Percentiles rank a stretch among this genome's conserved stretches.
These are phyloP conservation scores for Epistrophella euchroma DNA, from an alignment of 2,888 invertebrate genomes.

Conservation along the genomic window DNA sequence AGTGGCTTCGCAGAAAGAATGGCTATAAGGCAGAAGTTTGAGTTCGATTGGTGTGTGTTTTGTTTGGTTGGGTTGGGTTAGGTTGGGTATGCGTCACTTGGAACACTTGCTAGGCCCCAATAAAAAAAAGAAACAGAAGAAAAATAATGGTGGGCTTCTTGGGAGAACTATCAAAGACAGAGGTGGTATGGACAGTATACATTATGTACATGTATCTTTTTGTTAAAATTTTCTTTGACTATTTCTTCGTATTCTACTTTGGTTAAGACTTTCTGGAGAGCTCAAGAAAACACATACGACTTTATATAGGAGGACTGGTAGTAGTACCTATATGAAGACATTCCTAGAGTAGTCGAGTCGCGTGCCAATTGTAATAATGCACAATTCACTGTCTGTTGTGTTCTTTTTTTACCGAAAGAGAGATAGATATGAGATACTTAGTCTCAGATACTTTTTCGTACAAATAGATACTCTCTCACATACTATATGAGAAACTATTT, in stretches of 20 bases:
- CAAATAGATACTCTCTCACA: slow-evolving; percentile 20
- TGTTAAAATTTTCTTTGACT: slow-evolving; percentile 13
- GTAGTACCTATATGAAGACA: slow-evolving; percentile 4
- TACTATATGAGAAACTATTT: slow-evolving; percentile 25
- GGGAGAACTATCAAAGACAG: slow-evolving; percentile 17
- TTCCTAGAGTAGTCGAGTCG: slow-evolving; percentile 70
- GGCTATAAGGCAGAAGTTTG: slow-evolving; percentile 59
- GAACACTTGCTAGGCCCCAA: slow-evolving; percentile 60
- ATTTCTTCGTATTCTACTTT: slow-evolving; percentile 16
- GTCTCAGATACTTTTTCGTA: slow-evolving; percentile 26
- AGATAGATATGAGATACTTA: slow-evolving; percentile 33
- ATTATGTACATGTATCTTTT: not conserved
- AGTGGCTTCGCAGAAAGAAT: slow-evolving; percentile 36
- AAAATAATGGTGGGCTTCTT: slow-evolving; percentile 14
- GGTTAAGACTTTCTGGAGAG: slow-evolving; percentile 44
- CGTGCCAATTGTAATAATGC: slow-evolving; percentile 74
- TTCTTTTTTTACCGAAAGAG: slow-evolving; percentile 33
- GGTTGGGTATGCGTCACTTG: slow-evolving; percentile 66
- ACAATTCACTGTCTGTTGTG: slow-evolving; percentile 57
- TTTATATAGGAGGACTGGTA: slow-evolving; percentile 5
- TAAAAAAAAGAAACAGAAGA: not conserved
- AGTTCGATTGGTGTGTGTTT: slow-evolving; percentile 59
- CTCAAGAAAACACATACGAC: not conserved
- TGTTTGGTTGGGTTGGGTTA: slow-evolving; percentile 12
- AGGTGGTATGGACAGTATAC: not conserved